Evolutionary conservation across 2,888 invertebrate species (phyloP).

Genomic region (Aphidoletes aphidimyza): DNA sequence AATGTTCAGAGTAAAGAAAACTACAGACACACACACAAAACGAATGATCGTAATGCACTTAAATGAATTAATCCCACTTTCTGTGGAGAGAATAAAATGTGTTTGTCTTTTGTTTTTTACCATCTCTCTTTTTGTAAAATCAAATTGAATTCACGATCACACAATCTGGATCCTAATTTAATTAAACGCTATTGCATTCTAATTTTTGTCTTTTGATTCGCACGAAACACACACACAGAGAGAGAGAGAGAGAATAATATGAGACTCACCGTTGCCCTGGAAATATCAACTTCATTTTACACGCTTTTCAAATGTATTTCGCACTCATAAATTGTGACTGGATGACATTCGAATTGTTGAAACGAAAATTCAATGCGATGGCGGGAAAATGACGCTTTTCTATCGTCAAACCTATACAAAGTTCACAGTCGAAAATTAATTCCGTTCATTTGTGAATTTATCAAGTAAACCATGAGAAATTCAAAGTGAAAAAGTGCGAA

Average conservation of each 20-base stretch:
- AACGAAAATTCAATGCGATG: not conserved
- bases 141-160: slow-evolving; percentile 14
- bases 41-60: not conserved
- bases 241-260: too few relatives aligned
- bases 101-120: not conserved
- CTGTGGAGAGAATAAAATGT: not conserved
- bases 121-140: not conserved
- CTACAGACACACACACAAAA: not conserved
- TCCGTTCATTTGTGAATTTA: not conserved
- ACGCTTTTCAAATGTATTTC: slow-evolving; percentile 28
- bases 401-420: not conserved
- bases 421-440: not conserved
- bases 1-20: not conserved
- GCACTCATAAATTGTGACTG: slow-evolving; percentile 29
- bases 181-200: slow-evolving; percentile 23
- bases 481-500: slow-evolving; percentile 7
- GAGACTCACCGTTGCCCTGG: too few relatives aligned
- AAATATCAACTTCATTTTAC: slow-evolving; percentile 2
- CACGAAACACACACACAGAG: slow-evolving; percentile 18
- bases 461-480: not conserved
- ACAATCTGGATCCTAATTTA: slow-evolving; percentile 40
- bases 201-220: slow-evolving; percentile 24
- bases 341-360: slow-evolving; percentile 27
- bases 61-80: not conserved
- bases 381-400: slow-evolving; percentile 10